These are phyloP conservation scores for Brassicogethes aeneus DNA, from an alignment of 2,888 invertebrate species.

Conservation along the genomic window DNA sequence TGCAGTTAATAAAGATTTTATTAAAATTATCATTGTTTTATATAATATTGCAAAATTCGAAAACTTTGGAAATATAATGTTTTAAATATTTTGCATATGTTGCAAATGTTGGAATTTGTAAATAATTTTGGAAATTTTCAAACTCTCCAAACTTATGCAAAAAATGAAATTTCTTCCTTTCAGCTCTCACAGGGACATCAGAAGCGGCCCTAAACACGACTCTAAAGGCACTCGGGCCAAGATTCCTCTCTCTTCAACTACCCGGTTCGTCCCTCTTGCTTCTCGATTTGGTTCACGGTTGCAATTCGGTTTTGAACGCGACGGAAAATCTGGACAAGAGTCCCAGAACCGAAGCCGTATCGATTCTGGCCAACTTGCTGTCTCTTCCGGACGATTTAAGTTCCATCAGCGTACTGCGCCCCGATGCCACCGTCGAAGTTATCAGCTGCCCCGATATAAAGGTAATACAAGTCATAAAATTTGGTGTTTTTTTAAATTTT, in stretches of 20 bases:
- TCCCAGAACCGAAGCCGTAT: slow-evolving; percentile 85
- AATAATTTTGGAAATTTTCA: slow-evolving; percentile 9
- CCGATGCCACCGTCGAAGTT: slow-evolving; percentile 47
- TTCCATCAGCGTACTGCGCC: slow-evolving; percentile 46
- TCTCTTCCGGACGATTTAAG: slow-evolving; percentile 65
- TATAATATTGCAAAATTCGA: too few relatives aligned
- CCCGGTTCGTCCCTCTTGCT: slow-evolving; percentile 83
- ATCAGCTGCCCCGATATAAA: slow-evolving; percentile 67
- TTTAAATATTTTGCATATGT: too few relatives aligned
- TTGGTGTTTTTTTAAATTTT: slow-evolving; percentile 6
- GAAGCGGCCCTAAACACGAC: slow-evolving; percentile 70
- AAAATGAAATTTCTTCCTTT: slow-evolving; percentile 9
- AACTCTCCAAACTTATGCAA: slow-evolving; percentile 10
- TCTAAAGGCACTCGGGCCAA: slow-evolving; percentile 70
- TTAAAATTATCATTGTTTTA: too few relatives aligned
- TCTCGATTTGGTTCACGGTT: slow-evolving; percentile 84
- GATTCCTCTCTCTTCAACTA: slow-evolving; percentile 76
- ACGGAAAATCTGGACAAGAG: slow-evolving; percentile 57
- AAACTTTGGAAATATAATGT: too few relatives aligned
- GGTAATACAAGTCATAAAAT: slow-evolving; percentile 42
- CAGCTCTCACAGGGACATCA: slow-evolving; percentile 56
- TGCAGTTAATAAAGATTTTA: too few relatives aligned
- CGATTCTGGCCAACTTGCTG: slow-evolving; percentile 78
- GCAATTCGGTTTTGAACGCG: slow-evolving; percentile 76
- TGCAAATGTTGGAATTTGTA: too few relatives aligned